Base-by-base conservation (phyloP, 1,140 invertebrate genomes). In the Aleiodes sp. region DNA sequence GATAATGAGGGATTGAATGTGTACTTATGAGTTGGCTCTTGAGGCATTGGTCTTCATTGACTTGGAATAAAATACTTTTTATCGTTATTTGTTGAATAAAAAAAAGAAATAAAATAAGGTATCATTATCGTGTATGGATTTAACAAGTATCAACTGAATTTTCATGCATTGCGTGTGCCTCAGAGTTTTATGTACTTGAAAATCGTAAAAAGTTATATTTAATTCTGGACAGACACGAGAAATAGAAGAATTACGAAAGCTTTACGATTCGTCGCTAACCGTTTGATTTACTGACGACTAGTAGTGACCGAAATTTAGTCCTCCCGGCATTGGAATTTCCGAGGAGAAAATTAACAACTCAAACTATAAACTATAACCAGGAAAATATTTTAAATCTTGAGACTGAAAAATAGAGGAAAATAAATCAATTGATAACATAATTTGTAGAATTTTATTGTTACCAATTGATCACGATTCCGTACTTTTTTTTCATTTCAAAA, bases 241-340 rank as follows among this genome's bases (percentile, higher is more conserved):
- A 16, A 21, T 8, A n/a, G n/a, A n/a, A n/a, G n/a, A n/a, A n/a
- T n/a, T n/a, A n/a, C 46, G 26, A 21, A 12, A 52, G 4, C 46
- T 52, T 24, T 52, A 52, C 46, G 46, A 52, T 52, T 52, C 46
- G 46, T 52, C 46, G 46, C 46, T 52, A 9, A 21, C n/a, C 46
- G 21, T 26, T 52, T 52, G 46, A 52, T 52, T 52, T 52, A 52
- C 21, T 2, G 21, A 21, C 12, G 4, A 1, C n/a, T 24, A 24
- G 46, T 9, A 52, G 46, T 52, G 46, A 10, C 46, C 26, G 21
- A 52, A 52, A n/a, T n/a, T n/a, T n/a, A n/a, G n/a, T n/a, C n/a
- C n/a, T n/a, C n/a, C n/a, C n/a, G n/a, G n/a, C n/a, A n/a, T n/a
- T n/a, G n/a, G n/a, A n/a, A n/a, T n/a, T n/a, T n/a, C n/a, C n/a